These are phyloP conservation scores for Agelaius tricolor DNA, from an alignment of 2,113 vertebrate genomes.

Conservation along the genomic window DNA sequence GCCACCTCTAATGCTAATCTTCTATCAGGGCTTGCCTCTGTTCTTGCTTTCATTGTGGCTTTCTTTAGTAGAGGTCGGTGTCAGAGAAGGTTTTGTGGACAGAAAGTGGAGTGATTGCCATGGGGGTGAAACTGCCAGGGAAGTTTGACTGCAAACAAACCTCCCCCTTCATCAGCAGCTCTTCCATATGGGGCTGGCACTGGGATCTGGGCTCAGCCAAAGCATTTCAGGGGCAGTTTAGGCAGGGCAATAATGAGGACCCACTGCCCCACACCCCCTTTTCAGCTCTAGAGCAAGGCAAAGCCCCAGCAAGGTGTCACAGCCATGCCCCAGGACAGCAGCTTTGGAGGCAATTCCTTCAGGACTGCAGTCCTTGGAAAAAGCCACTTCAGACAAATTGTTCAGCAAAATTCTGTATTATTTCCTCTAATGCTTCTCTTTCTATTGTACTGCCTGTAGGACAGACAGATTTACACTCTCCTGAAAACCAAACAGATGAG, in stretches of 20 bases:
- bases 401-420: not conserved
- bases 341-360: not conserved
- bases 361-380: not conserved
- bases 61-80: not conserved
- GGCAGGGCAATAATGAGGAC: not conserved
- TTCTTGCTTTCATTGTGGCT: not conserved
- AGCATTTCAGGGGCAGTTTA: not conserved
- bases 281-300: not conserved
- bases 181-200: not conserved
- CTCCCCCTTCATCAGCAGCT: not conserved
- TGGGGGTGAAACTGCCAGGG: not conserved
- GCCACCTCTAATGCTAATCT: not conserved
- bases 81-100: not conserved
- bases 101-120: not conserved
- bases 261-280: not conserved
- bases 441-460: not conserved
- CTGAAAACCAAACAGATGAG: not conserved
- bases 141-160: not conserved
- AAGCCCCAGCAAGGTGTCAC: not conserved
- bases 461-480: not conserved
- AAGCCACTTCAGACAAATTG: not conserved
- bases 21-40: not conserved
- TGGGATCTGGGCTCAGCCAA: not conserved
- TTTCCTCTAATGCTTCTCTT: not conserved
- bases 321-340: not conserved